These are phyloP conservation scores for Hetaerina titia DNA, from an alignment of 2,888 invertebrate genomes.

Conservation along the genomic window DNA sequence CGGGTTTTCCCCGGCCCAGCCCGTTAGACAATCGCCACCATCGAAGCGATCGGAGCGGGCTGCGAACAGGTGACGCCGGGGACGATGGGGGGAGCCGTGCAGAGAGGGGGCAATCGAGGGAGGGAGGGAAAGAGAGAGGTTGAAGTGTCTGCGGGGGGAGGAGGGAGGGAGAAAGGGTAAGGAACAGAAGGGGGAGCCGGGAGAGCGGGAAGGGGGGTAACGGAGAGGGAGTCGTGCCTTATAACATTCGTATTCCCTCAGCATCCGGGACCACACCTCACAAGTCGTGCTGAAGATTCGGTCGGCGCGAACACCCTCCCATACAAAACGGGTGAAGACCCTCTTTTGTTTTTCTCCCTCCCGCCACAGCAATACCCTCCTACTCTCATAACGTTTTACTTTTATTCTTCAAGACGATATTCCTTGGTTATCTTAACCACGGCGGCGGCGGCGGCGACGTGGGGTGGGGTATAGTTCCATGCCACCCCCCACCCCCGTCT, in stretches of 20 bases:
- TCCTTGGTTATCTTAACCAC: no score
- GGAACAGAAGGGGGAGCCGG: not conserved
- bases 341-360: constrained; percentile 45
- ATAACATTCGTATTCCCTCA: constrained; percentile 64
- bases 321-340: constrained; percentile 42
- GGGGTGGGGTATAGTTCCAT: no score
- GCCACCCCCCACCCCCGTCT: not conserved
- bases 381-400: not conserved
- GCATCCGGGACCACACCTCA: constrained; percentile 66
- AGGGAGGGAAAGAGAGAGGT: not conserved
- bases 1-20: constrained; percentile 38
- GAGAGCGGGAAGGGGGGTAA: not conserved
- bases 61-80: constrained; percentile 20
- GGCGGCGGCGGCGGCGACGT: no score
- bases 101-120: not conserved
- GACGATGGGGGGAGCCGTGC: not conserved
- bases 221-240: constrained; percentile 27
- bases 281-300: constrained; percentile 64
- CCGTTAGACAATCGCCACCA: constrained; percentile 40
- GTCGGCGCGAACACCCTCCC: constrained; percentile 58
- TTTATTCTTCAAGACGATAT: not conserved
- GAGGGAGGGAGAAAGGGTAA: not conserved
- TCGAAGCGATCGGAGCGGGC: not conserved
- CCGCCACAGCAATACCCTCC: not conserved
- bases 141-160: not conserved